Evolutionary conservation across 2,888 invertebrate genomes (phyloP).

Genomic region (Emmelina monodactyla): DNA sequence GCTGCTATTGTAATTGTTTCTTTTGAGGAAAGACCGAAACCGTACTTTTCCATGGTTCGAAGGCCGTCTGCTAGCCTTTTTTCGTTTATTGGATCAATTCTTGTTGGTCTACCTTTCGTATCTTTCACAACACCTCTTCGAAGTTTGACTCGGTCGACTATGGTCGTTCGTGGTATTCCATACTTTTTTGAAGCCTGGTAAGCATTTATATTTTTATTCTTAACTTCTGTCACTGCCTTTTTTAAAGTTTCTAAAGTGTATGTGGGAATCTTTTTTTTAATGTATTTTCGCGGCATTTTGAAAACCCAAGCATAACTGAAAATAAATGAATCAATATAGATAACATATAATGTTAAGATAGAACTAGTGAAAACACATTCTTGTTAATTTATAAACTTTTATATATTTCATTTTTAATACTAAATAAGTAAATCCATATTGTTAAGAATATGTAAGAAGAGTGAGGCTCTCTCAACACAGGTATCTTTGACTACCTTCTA

Average conservation of each 20-base stretch:
- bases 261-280: constrained; percentile 1
- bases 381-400: too few relatives aligned
- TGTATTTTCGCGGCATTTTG: constrained; percentile 8
- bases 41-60: constrained; percentile 13
- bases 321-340: too few relatives aligned
- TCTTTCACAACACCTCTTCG: constrained; percentile 14
- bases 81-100: constrained; percentile 9
- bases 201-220: constrained; percentile 9
- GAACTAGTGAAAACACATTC: too few relatives aligned
- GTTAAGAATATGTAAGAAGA: too few relatives aligned
- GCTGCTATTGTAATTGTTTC: constrained; percentile 5
- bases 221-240: constrained; percentile 11
- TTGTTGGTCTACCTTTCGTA: constrained; percentile 7
- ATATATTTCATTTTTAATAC: too few relatives aligned
- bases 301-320: too few relatives aligned
- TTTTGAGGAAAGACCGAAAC: constrained; percentile 12
- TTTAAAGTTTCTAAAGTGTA: constrained; percentile 11
- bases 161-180: constrained; percentile 13
- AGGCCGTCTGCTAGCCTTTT: constrained; percentile 10
- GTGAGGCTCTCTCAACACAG: too few relatives aligned
- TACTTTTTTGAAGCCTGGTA: constrained; percentile 15
- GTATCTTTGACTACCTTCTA: too few relatives aligned
- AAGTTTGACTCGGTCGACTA: constrained; percentile 12
- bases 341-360: too few relatives aligned
- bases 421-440: too few relatives aligned